Base-by-base conservation (phyloP, 2,113 vertebrate species). In the Leptocoma aspasia region DNA sequence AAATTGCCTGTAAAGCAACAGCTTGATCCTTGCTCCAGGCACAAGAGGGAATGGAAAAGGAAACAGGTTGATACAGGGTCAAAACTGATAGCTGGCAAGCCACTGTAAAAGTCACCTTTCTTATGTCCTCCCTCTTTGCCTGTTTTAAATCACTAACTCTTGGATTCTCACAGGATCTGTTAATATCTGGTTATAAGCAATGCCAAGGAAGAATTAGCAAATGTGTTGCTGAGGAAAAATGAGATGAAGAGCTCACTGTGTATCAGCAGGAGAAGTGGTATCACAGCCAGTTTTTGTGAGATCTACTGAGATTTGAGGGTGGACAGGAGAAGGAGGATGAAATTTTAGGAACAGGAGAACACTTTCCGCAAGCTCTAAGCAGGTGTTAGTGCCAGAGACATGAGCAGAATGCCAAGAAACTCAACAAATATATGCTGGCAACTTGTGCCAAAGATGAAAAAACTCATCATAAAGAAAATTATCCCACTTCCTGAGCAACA, bases 161-260 rank as follows among this genome's bases (percentile, higher is more conserved):
- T 63, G 35, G n/a, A 59, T 92, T 94, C 71, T 96, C 77, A 42
- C 3, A 27, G 35, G 71, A 79, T 82, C 80, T 96, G 59, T 70
- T 97, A 90, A 95, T 96, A 97, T 91, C 94, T 97, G 92, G 65
- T 94, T 90, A 30, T 84, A 94, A 82, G 70, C 24, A 66, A 60
- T 97, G 97, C 96, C 95, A 97, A 94, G 52, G 91, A 97, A 87
- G 35, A 76, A 77, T 63, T 88, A 84, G 57, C 71, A 88, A 92
- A 35, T 68, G 19, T 70, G 39, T 60, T 94, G 44, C 70, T 87
- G 63, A 86, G 73, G 83, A 82, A 80, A 94, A 96, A 93, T 65
- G 37, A 94, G 86, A 88, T 37, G 27, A 39, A 71, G 18, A 64
- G 20, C 81, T 82, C 88, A 44, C 61, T 3, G 13, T 86, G 59